Evolutionary conservation across 1,140 invertebrate genomes (phyloP), one percentile per base, ranked within the genome.

Genomic region (Cotesia chilonis): DNA sequence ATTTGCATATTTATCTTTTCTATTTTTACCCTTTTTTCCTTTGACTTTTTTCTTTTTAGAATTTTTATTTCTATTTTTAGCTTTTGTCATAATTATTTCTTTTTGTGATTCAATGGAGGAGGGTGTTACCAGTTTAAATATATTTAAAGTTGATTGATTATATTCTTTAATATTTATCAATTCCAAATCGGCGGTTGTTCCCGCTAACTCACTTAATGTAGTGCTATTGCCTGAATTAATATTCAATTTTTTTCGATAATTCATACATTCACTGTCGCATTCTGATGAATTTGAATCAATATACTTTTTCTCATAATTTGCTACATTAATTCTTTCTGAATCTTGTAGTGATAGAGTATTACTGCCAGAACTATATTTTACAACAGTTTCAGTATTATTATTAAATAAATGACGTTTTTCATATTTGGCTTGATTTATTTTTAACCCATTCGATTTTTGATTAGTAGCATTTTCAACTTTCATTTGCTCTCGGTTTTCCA

Each of bases 181-280:
- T 57, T 68, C 75, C 0, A 77, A 78, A 74, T 83, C 76, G n/a
- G 79, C 65, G 5, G 68, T 72, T 28, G 2, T 28, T 51, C 71
- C 57, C 0, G 28, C 73, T 10, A 28, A 28, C 47, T 76, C 14
- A 17, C n/a, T 74, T 20, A 14, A 47, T 47, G 52, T 70, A 9
- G 12, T 73, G 52, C 37, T 52, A 28, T 74, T 75, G 9, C 47
- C 59, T 47, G 76, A 73, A 6, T 74, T 35, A 14, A 70, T 47
- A 41, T 76, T 72, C 51, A 41, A 65, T 14, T 64, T 76, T 72
- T 73, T 73, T 55, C 72, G 76, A 70, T 61, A 78, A 7, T 73
- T 59, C 4, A 35, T 20, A 54, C 76, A 77, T 10, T 36, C 61
- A n/a, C 9, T 38, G 4, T 51, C 70, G 57, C 72, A 74, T 4